Evolutionary conservation across 2,888 invertebrate species (phyloP).

Genomic region (Sisyra terminalis): DNA sequence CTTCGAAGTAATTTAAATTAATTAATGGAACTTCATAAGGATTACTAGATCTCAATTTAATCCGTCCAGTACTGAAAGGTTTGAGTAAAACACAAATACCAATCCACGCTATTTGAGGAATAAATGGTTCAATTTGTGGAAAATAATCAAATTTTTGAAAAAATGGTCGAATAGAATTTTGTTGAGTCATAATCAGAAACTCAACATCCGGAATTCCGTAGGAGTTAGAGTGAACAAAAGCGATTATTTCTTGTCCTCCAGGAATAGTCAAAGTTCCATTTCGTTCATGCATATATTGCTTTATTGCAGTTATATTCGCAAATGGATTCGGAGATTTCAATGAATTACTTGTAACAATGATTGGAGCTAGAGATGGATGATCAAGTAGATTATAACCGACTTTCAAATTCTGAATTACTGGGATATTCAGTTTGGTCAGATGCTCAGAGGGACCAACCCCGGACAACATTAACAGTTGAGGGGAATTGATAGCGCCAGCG

Average conservation of each 20-base stretch:
- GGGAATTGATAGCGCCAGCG: conserved; percentile 61
- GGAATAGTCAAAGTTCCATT: conserved; percentile 42
- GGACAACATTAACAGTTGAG: conserved; percentile 64
- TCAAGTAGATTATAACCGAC: conserved; percentile 57
- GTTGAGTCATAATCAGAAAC: conserved; percentile 31
- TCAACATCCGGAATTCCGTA: conserved; percentile 48
- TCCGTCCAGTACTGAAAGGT: conserved; percentile 53
- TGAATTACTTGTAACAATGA: conserved; percentile 36
- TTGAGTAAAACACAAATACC: conserved; percentile 52
- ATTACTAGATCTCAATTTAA: conserved; percentile 52
- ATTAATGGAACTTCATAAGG: conserved; percentile 62
- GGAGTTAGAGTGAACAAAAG: conserved; percentile 27
- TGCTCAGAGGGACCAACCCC: conserved; percentile 53
- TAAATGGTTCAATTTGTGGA: conserved; percentile 30
- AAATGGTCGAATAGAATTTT: not conserved
- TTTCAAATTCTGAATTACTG: conserved; percentile 35
- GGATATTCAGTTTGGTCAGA: conserved; percentile 35
- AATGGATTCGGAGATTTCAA: conserved; percentile 10
- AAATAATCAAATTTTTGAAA: not conserved
- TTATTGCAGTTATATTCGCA: not conserved
- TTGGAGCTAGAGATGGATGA: conserved; percentile 45
- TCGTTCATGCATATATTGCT: conserved; percentile 34
- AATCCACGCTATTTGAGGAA: conserved; percentile 37
- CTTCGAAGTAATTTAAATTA: conserved; percentile 61
- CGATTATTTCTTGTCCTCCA: conserved; percentile 49